Evolutionary conservation across 1,140 invertebrate species (phyloP).

Genomic region (Tetranychus cinnabarinus): DNA sequence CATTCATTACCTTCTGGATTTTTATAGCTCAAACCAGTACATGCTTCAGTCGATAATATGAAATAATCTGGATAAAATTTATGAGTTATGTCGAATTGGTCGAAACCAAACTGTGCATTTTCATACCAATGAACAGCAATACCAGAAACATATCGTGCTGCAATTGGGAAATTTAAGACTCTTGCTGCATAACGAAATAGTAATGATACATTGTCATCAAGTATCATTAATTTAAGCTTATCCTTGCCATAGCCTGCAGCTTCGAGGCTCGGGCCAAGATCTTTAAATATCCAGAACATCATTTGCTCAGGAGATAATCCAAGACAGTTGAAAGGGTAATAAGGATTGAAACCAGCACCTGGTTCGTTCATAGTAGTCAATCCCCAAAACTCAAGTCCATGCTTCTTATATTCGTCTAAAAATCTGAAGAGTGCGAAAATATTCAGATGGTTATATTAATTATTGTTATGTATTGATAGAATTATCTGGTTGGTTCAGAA

Average conservation of each 20-base stretch:
- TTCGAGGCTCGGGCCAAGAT: not conserved
- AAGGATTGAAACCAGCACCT: conserved; percentile 11
- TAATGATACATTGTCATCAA: conserved; percentile 1
- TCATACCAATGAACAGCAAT: conserved; percentile 44
- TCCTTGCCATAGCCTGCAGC: conserved; percentile 18
- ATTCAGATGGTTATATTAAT: not conserved
- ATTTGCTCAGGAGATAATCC: not conserved
- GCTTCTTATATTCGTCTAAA: conserved; percentile 8
- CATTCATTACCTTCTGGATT: conserved; percentile 34
- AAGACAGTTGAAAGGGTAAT: conserved; percentile 18
- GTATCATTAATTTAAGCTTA: conserved; percentile 10
- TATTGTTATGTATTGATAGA: not conserved
- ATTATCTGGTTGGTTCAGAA: not conserved
- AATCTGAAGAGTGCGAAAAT: conserved; percentile 19
- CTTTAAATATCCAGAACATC: not conserved
- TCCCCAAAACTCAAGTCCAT: conserved; percentile 20
- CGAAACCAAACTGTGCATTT: not conserved
- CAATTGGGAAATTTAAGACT: conserved; percentile 1
- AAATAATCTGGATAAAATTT: conserved; percentile 37
- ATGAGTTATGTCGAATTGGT: not conserved
- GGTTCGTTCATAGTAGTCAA: conserved; percentile 28
- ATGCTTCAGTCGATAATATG: conserved; percentile 32
- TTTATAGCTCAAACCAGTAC: conserved; percentile 15
- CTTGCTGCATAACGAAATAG: not conserved
- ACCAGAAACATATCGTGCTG: conserved; percentile 2